These are phyloP conservation scores for Morpho deidamia DNA, from an alignment of 2,888 invertebrate genomes.

Conservation along the genomic window DNA sequence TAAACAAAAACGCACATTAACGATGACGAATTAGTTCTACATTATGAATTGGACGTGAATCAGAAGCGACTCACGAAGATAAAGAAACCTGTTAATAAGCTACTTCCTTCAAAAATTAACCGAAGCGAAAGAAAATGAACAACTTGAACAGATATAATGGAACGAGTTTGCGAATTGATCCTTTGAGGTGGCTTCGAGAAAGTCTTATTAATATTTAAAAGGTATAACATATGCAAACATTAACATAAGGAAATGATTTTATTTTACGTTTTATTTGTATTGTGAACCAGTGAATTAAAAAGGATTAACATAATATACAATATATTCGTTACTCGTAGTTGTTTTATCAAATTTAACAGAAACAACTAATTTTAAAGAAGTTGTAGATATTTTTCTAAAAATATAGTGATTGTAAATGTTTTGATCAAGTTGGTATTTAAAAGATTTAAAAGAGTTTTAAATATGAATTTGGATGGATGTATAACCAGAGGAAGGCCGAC, in stretches of 20 bases:
- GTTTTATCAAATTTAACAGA: neutral
- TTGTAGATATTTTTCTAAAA: no score
- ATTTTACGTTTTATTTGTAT: neutral
- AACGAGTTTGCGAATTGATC: constrained; percentile 1
- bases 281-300: no score
- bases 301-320: no score
- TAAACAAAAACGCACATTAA: neutral
- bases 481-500: no score
- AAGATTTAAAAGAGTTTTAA: no score
- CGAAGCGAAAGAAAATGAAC: constrained; percentile 46
- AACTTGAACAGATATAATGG: constrained; percentile 4
- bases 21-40: constrained; percentile 18
- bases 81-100: constrained; percentile 59
- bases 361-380: neutral
- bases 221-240: constrained; percentile 1
- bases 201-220: constrained; percentile 1
- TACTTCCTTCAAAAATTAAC: constrained; percentile 54
- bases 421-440: no score
- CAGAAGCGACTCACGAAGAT: constrained; percentile 41
- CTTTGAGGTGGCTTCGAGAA: neutral
- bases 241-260: constrained; percentile 9
- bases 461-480: no score
- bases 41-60: constrained; percentile 38
- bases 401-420: no score
- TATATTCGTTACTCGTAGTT: no score